phyloP scores from a whole-genome alignment of 2,888 invertebrate species.

The Syrphus vitripennis region DNA sequence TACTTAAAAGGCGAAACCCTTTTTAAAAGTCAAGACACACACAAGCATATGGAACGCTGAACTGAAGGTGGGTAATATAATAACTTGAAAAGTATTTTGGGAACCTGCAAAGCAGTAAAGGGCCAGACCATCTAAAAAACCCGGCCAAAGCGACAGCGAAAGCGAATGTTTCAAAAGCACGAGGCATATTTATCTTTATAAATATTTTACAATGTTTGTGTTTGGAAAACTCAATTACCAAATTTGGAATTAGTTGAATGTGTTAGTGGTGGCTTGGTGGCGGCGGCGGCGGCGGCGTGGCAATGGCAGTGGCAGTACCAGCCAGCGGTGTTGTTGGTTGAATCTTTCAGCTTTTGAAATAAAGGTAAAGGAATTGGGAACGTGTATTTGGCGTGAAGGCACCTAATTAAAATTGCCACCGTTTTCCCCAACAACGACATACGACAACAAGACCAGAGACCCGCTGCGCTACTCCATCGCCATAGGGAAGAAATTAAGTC shows the following conservation, averaged over 20 bases:
- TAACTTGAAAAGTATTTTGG: slow-evolving; percentile 5
- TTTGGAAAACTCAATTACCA: slow-evolving; percentile 68
- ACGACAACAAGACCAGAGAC: background rate
- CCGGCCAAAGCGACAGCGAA: background rate
- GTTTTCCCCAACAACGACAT: background rate
- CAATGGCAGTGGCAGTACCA: background rate
- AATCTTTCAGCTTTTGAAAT: background rate
- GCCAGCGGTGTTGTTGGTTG: slow-evolving; percentile 21
- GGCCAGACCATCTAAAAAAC: background rate
- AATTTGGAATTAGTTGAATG: slow-evolving; percentile 52
- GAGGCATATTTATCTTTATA: slow-evolving; percentile 62
- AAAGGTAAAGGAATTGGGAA: slow-evolving; percentile 5
- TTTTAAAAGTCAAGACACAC: slow-evolving; percentile 4
- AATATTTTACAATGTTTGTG: slow-evolving; percentile 68
- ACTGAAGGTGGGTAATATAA: slow-evolving; percentile 51
- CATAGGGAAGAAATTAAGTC: slow-evolving; percentile 44
- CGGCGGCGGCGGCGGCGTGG: background rate
- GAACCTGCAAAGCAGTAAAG: background rate
- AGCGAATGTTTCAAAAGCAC: slow-evolving; percentile 25
- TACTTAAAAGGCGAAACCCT: background rate
- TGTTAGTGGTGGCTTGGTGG: background rate
- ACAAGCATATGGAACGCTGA: slow-evolving; percentile 24
- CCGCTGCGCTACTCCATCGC: no score
- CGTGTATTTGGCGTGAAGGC: slow-evolving; percentile 46
- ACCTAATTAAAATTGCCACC: slow-evolving; percentile 65